A percentile compares a stretch with the other conserved stretches of the same genome.
phyloP scores from a whole-genome alignment of 2,797 vertebrate species.

The Toxotes lorentzi region DNA sequence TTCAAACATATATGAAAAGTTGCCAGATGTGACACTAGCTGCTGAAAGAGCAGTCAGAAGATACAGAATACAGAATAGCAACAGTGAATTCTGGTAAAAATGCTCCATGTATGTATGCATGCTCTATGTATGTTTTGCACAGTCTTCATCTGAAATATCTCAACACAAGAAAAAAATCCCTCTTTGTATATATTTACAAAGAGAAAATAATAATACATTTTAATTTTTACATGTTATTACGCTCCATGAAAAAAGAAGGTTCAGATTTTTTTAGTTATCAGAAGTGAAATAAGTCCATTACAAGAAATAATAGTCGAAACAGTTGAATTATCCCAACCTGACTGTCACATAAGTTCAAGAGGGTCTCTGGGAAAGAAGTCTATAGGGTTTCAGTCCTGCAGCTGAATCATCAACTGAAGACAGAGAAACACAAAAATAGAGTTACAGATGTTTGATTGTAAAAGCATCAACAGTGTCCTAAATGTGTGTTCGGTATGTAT shows the following conservation, averaged over 20 bases:
- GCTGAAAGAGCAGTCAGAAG: not conserved
- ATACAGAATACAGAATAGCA: not conserved
- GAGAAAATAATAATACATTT: not conserved
- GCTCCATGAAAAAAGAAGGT: too few relatives aligned
- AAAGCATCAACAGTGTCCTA: slow-evolving; percentile 37
- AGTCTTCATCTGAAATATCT: not conserved
- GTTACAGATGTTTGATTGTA: slow-evolving; percentile 32
- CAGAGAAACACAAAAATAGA: slow-evolving; percentile 38
- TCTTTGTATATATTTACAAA: slow-evolving; percentile 4
- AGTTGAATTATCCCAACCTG: slow-evolving; percentile 31
- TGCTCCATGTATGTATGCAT: too few relatives aligned
- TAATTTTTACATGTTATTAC: not conserved
- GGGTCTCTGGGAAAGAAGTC: slow-evolving; percentile 50
- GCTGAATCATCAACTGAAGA: slow-evolving; percentile 43
- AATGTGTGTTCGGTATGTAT: slow-evolving; percentile 26
- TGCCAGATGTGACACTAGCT: not conserved
- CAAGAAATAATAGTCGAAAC: slow-evolving; percentile 16
- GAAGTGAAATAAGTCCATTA: too few relatives aligned
- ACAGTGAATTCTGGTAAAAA: not conserved
- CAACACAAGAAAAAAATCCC: not conserved
- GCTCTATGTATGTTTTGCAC: too few relatives aligned
- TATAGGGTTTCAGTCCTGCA: slow-evolving; percentile 37
- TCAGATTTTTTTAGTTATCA: too few relatives aligned
- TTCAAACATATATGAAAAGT: not conserved
- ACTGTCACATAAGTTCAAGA: slow-evolving; percentile 55